Evolutionary conservation across 2,888 invertebrate species (phyloP), one percentile per base, ranked within the genome.

Genomic region (Matsumyia berberina): DNA sequence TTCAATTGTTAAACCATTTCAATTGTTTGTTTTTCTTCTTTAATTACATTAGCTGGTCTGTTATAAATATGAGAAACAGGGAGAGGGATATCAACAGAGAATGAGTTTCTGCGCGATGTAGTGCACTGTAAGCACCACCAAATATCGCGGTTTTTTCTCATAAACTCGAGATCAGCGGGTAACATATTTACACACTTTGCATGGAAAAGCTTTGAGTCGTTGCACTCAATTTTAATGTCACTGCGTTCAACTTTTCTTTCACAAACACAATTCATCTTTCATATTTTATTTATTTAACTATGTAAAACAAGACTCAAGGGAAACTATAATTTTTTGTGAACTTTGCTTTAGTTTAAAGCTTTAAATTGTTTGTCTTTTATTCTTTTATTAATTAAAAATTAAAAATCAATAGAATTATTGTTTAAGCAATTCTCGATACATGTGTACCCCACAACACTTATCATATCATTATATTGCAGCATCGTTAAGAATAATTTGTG

Each of bases 171-270:
- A n/a, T n/a, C n/a, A n/a, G 31, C 1, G 44, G 9, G 7, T 12
- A 57, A 35, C 12, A 55, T 44, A 57, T 70, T 44, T 9, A 70
- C 70, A 70, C 46, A 70, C 35, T 57, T 57, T 19, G 44, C 33
- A 69, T 55, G 69, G 8, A 69, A 44, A 15, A 35, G 19, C 9
- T 57, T 58, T 44, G 57, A 57, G 19, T 69, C 69, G 12, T 57
- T 46, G 57, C 69, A 57, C 24, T 24, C 44, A 44, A n/a, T 1
- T 29, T n/a, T 62, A 17, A 44, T 9, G 37, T 17, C 9, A 15
- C 60, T 29, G 24, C 24, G 24, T 44, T 69, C 17, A 9, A 46
- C 9, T 55, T 57, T 69, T 69, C 29, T 69, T 31, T 12, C 24
- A 29, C 66, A 66, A 11, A 66, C 39, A n/a, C 66, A 66, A 37